Evolutionary conservation across 2,888 invertebrate genomes (phyloP).

Genomic region (Drosophila cognata): DNA sequence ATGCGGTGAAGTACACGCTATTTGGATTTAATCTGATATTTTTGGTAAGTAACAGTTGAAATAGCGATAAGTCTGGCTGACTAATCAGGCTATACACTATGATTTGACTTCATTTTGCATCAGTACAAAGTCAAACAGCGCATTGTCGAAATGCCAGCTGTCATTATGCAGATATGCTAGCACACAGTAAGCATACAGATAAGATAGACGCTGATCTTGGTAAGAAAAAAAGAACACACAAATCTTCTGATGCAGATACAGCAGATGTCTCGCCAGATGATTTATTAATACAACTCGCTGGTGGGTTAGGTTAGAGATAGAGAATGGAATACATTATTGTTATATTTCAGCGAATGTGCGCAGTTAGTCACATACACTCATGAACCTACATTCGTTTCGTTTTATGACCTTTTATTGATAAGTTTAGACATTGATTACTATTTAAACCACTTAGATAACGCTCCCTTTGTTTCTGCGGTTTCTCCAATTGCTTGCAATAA

Average conservation of each 20-base stretch:
- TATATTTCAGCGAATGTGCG: neutral
- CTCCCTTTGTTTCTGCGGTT: neutral
- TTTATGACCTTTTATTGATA: slow-evolving; percentile 19
- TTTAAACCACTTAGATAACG: slow-evolving; percentile 20
- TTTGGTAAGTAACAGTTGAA: slow-evolving; percentile 87
- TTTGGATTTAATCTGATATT: slow-evolving; percentile 90
- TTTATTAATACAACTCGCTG: neutral
- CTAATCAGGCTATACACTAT: slow-evolving; percentile 24
- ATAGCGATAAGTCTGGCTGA: slow-evolving; percentile 22
- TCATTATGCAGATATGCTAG: slow-evolving; percentile 1
- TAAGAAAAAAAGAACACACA: neutral
- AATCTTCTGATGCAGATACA: neutral
- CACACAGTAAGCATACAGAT: slow-evolving; percentile 11
- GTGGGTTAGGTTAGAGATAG: neutral
- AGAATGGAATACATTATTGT: neutral
- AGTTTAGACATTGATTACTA: slow-evolving; percentile 23
- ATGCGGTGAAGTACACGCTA: slow-evolving; percentile 89
- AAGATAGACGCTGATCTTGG: slow-evolving; percentile 13
- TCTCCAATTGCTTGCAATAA: neutral
- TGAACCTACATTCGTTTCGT: neutral
- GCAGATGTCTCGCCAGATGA: neutral
- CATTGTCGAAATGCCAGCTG: slow-evolving; percentile 10
- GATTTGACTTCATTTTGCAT: slow-evolving; percentile 5
- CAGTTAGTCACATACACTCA: slow-evolving; percentile 1
- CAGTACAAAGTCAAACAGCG: slow-evolving; percentile 6